phyloP scores from a whole-genome alignment of 2,113 vertebrate genomes.

The Gulo gulo region DNA sequence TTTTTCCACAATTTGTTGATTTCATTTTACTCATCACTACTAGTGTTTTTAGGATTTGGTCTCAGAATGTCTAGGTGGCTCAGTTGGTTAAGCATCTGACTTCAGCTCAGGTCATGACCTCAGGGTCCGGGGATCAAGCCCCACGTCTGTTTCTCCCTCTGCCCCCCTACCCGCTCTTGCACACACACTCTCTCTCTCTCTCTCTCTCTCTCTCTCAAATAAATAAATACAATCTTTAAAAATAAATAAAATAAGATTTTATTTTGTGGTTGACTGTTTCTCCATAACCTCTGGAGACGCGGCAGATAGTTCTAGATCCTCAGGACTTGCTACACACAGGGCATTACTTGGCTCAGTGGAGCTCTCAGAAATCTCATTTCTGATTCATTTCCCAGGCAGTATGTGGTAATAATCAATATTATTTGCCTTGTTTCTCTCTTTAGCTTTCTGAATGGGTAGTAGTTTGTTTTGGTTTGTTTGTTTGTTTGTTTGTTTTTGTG shows the following conservation, averaged over 20 bases:
- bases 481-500: too few relatives aligned
- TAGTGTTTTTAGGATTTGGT: neutral
- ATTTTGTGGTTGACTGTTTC: neutral
- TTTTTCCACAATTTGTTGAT: neutral
- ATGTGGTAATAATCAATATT: neutral
- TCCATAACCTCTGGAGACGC: neutral
- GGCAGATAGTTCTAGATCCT: neutral
- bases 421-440: neutral
- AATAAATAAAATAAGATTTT: neutral
- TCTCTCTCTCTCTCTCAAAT: neutral
- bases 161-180: too few relatives aligned
- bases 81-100: neutral
- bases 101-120: neutral
- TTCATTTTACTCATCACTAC: neutral
- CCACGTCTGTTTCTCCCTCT: neutral
- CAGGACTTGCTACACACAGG: neutral
- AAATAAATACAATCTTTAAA: neutral
- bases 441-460: neutral
- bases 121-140: neutral
- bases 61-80: neutral
- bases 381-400: neutral
- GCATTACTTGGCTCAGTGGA: neutral
- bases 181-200: neutral
- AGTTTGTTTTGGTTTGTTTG: neutral
- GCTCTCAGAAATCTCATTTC: neutral